Percentiles rank a stretch among this genome's conserved stretches.
These are phyloP conservation scores for Leucoraja erinaceus DNA, from an alignment of 2,113 vertebrate genomes.

Conservation along the genomic window DNA sequence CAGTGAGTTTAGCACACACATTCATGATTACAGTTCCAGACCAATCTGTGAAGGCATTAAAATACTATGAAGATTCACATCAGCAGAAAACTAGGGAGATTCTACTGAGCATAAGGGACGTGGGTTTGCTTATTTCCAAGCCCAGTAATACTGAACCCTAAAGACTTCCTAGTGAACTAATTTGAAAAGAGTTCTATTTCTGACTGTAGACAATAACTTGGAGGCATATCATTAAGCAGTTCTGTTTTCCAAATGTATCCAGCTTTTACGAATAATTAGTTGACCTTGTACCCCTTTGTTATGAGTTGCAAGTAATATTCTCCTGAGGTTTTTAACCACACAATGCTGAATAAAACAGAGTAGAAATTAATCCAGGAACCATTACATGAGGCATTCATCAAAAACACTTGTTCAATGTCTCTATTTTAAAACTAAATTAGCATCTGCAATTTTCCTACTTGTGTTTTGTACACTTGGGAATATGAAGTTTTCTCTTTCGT, in stretches of 20 bases:
- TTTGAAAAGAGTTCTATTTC: not conserved
- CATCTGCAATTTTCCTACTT: not conserved
- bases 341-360: not conserved
- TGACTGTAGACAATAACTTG: not conserved
- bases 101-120: not conserved
- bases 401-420: not conserved
- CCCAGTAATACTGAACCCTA: not conserved
- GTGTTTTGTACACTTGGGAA: not conserved
- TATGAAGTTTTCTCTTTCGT: not conserved
- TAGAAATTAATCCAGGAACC: not conserved
- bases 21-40: not conserved
- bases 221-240: not conserved
- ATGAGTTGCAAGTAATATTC: not conserved
- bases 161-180: not conserved
- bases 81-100: not conserved
- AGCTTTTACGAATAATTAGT: not conserved
- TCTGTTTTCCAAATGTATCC: not conserved
- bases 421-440: not conserved
- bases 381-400: not conserved
- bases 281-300: not conserved
- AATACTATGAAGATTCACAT: not conserved
- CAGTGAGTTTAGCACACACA: not conserved
- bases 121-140: not conserved
- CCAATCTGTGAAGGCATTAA: not conserved
- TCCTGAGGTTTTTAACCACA: not conserved